Evolutionary conservation across 2,888 invertebrate genomes (phyloP).

Genomic region (Anodontia alba): DNA sequence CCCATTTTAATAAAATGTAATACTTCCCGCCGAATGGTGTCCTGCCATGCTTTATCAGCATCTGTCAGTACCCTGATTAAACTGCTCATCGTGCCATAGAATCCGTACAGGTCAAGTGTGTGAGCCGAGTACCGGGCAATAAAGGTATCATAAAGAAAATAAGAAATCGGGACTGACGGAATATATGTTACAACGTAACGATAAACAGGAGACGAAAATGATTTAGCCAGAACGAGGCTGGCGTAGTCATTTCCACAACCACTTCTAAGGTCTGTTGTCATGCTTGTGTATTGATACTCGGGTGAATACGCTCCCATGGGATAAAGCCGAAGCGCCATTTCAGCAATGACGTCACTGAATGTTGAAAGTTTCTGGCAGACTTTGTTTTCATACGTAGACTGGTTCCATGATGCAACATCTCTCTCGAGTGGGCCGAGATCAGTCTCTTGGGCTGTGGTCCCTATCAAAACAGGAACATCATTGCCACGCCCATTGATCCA

Average conservation of each 20-base stretch:
- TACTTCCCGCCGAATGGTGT: slow-evolving; percentile 28
- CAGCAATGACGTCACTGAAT: slow-evolving; percentile 34
- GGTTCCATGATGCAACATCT: slow-evolving; percentile 1
- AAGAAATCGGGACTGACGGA: slow-evolving; percentile 7
- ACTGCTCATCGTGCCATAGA: slow-evolving; percentile 24
- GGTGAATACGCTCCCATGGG: slow-evolving; percentile 24
- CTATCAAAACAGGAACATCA: slow-evolving; percentile 43
- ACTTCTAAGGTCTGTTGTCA: slow-evolving; percentile 32
- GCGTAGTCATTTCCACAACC: slow-evolving; percentile 47
- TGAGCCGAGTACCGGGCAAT: slow-evolving; percentile 36
- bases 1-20: slow-evolving; percentile 40
- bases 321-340: slow-evolving; percentile 38
- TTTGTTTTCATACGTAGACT: slow-evolving; percentile 15
- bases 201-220: slow-evolving; percentile 45
- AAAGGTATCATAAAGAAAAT: not conserved
- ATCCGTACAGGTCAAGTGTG: slow-evolving; percentile 42
- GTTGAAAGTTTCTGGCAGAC: slow-evolving; percentile 12
- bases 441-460: slow-evolving; percentile 44
- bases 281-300: slow-evolving; percentile 32
- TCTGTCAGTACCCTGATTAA: not conserved
- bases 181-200: slow-evolving; percentile 40
- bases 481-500: slow-evolving; percentile 34
- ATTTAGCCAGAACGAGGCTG: slow-evolving; percentile 21
- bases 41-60: slow-evolving; percentile 26
- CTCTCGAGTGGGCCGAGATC: not conserved